A percentile compares a stretch with the other conserved stretches of the same genome.
Conservation (phyloP, 2,888 invertebrate species). For the Callimorpha dominula region DNA sequence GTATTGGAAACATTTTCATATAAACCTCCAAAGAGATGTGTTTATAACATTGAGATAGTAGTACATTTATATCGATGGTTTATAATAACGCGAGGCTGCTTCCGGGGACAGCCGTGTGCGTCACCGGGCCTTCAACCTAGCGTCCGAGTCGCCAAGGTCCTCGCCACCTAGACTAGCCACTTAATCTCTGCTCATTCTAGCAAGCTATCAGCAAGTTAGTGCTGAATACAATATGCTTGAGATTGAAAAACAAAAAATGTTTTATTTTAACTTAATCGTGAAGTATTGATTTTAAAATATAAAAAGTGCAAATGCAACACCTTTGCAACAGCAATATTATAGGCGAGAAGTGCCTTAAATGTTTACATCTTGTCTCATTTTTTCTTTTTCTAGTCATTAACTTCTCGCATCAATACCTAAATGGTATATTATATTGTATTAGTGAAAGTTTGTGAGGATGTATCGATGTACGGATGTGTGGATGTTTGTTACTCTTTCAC, state of each 20-base stretch:
- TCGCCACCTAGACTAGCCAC: slow-evolving; percentile 37
- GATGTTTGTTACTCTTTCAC: too few species aligned
- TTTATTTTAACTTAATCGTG: slow-evolving; percentile 5
- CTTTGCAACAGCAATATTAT: too few species aligned
- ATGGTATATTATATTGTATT: too few species aligned
- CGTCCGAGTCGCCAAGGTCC: slow-evolving; percentile 59
- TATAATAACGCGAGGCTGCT: slow-evolving; percentile 44
- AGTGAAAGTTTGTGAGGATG: too few species aligned
- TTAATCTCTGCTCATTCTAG: slow-evolving; percentile 29
- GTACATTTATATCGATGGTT: too few species aligned
- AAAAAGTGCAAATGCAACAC: neutral
- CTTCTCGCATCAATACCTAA: too few species aligned
- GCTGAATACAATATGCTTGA: slow-evolving; percentile 18
- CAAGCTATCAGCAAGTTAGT: slow-evolving; percentile 33
- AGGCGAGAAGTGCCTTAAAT: neutral
- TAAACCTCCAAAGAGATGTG: slow-evolving; percentile 23
- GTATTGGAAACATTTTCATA: neutral
- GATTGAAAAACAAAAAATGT: slow-evolving; percentile 14
- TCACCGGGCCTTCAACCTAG: slow-evolving; percentile 69
- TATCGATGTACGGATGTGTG: too few species aligned
- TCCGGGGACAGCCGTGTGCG: slow-evolving; percentile 60
- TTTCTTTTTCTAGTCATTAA: too few species aligned
- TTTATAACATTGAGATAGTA: slow-evolving; percentile 33
- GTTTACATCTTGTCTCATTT: neutral
- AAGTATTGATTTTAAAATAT: slow-evolving; percentile 8